phyloP scores from a whole-genome alignment of 2,797 vertebrate species.

The Oreochromis mossambicus region DNA sequence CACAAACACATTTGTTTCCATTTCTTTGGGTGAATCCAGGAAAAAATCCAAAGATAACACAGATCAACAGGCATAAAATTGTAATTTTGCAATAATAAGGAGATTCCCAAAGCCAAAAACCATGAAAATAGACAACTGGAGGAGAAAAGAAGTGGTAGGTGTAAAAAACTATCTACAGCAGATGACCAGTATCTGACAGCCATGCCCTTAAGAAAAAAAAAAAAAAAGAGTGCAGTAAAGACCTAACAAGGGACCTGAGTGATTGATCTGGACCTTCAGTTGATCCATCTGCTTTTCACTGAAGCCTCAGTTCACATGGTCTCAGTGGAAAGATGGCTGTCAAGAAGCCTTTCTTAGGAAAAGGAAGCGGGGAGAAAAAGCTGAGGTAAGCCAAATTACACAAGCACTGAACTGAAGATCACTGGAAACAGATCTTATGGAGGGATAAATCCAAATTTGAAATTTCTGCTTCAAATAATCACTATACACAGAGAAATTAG shows the following conservation, averaged over 20 bases:
- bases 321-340: not conserved
- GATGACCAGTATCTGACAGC: not conserved
- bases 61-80: not conserved
- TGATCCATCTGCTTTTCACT: not conserved
- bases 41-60: fast-evolving
- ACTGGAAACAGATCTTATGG: not conserved
- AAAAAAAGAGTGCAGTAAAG: not conserved
- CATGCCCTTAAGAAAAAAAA: not conserved
- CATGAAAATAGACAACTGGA: not conserved
- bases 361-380: not conserved
- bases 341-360: not conserved
- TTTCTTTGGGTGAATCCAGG: not conserved
- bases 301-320: not conserved
- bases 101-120: not conserved
- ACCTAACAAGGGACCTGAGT: not conserved
- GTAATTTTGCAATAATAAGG: not conserved
- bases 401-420: not conserved
- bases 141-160: not conserved
- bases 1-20: not conserved
- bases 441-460: not conserved
- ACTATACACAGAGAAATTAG: not conserved
- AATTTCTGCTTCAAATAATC: not conserved
- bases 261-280: not conserved
- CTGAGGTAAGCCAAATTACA: not conserved
- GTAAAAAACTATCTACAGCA: not conserved